Base-by-base conservation (phyloP, 2,113 vertebrate species). In the Mustelus asterias region DNA sequence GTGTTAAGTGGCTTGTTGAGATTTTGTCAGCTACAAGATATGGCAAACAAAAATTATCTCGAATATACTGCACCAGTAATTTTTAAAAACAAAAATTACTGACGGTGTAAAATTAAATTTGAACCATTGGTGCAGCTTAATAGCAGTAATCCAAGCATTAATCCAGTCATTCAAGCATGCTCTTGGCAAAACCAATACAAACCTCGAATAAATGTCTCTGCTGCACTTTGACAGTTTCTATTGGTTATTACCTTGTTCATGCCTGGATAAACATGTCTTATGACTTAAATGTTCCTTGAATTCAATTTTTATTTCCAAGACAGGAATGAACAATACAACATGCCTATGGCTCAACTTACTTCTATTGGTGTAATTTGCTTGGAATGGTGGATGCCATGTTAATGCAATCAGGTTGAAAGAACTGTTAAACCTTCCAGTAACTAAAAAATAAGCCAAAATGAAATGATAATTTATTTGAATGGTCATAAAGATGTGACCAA, bases 11-110 rank as follows among this genome's bases (percentile, higher is more conserved):
- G 98, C 98, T 99, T 99, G 99, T 98, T 98, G 98, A 98, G 99
- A 99, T 98, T 98, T 98, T 98, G 72, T 98, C 98, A 98, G 98
- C 98, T 98, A 98, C 98, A 98, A 98, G 98, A 98, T 98, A 99
- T 98, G 98, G 98, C 99, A 99, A 99, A 99, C 98, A 98, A 98
- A 99, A 99, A 99, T 99, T 99, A 99, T 98, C 98, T 98, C 98
- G 99, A 99, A 99, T 99, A 99, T 98, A 98, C 98, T 98, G 98
- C 98, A 98, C 98, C 98, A 98, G 98, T 99, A 98, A 98, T 98
- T 99, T 98, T 98, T 98, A 97, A 97, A 98, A 98, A 98, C 98
- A 98, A 99, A 99, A 98, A 98, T 98, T 98, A 98, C 98, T 98
- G 98, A 99, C 98, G 98, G 98, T 98, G 98, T 98, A 98, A 99